A percentile compares a stretch with the other conserved stretches of the same genome.
These are phyloP conservation scores for Cyprinodon diabolis DNA, from an alignment of 2,797 vertebrate species.

Conservation along the genomic window DNA sequence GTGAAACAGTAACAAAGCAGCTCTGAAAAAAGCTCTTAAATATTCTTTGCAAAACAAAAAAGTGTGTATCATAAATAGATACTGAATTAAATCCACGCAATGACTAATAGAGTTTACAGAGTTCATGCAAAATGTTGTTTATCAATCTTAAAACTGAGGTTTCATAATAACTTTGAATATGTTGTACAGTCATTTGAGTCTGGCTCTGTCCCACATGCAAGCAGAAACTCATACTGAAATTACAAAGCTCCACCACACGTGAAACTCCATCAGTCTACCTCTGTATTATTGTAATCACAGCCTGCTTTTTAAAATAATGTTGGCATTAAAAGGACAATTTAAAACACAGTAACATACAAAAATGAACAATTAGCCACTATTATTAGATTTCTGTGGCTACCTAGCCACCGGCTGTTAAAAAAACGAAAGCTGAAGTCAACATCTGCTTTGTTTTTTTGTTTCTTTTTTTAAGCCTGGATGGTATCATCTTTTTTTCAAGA, in stretches of 20 bases:
- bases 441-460: not conserved
- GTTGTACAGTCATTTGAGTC: conserved; percentile 12
- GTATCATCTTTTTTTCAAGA: too few species aligned
- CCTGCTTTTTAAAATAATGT: not conserved
- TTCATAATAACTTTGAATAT: conserved; percentile 1
- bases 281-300: not conserved
- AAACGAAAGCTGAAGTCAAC: not conserved
- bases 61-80: not conserved
- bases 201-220: not conserved
- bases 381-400: not conserved
- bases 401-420: not conserved
- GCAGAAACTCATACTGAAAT: conserved; percentile 23
- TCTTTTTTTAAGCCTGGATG: too few species aligned
- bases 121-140: not conserved
- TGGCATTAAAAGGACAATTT: not conserved
- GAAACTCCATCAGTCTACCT: conserved; percentile 25
- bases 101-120: not conserved
- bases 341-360: not conserved
- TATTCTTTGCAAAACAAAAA: not conserved
- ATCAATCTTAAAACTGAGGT: not conserved
- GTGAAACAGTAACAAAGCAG: not conserved
- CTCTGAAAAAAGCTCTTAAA: not conserved
- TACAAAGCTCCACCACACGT: conserved; percentile 16
- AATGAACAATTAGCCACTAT: not conserved
- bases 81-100: not conserved